phyloP scores from a whole-genome alignment of 2,113 vertebrate genomes.

The Perccottus glenii region DNA sequence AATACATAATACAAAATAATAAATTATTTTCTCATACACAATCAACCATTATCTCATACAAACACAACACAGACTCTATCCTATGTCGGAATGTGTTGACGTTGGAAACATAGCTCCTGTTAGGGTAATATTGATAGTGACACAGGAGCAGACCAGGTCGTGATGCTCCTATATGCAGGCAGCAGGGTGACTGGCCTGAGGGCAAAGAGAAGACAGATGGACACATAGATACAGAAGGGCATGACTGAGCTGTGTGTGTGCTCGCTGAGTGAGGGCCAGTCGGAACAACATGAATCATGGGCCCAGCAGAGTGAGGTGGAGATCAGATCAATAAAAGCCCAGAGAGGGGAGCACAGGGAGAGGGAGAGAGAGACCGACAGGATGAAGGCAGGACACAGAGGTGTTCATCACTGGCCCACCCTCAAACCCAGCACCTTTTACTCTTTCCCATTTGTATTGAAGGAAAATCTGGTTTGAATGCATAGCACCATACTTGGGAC shows the following conservation, averaged over 20 bases:
- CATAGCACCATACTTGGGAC: too few species aligned
- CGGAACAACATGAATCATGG: constrained; percentile 81
- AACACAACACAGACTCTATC: not conserved
- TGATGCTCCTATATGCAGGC: constrained; percentile 34
- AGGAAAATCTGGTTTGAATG: constrained; percentile 17
- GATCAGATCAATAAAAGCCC: constrained; percentile 80
- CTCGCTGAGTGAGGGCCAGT: constrained; percentile 70
- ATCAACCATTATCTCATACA: not conserved
- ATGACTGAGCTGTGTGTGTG: constrained; percentile 76
- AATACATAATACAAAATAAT: too few species aligned
- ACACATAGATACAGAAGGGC: constrained; percentile 71
- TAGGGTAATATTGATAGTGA: constrained; percentile 2
- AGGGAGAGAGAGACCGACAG: constrained; percentile 41
- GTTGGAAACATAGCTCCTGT: not conserved
- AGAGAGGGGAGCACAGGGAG: constrained; percentile 53
- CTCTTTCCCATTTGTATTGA: constrained; percentile 16
- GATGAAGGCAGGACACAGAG: constrained; percentile 67
- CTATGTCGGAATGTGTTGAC: not conserved
- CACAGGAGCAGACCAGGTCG: constrained; percentile 5
- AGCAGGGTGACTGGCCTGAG: constrained; percentile 60
- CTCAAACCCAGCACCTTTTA: constrained; percentile 44
- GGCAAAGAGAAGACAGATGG: constrained; percentile 69
- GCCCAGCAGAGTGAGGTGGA: constrained; percentile 78
- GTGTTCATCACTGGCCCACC: constrained; percentile 72
- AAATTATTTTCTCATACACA: not conserved